These are phyloP conservation scores for Phymatocera aterrima DNA, from an alignment of 2,888 invertebrate genomes.

Conservation along the genomic window DNA sequence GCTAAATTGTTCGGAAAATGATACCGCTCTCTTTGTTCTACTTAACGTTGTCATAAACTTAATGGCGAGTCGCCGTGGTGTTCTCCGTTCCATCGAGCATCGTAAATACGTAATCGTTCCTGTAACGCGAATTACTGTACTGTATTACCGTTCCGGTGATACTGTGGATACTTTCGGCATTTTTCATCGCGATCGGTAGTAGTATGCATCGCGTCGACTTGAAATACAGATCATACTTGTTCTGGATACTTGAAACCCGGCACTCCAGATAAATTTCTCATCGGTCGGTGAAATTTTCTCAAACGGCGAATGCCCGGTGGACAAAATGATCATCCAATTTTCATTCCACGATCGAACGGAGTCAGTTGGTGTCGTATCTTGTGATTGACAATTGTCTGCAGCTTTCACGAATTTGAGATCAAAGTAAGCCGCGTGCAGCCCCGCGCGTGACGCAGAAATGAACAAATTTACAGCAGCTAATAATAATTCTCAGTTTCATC, in stretches of 20 bases:
- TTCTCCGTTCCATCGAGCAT: slow-evolving; percentile 12
- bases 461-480: slow-evolving; percentile 46
- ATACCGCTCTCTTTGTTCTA: slow-evolving; percentile 60
- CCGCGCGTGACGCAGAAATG: not conserved
- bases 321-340: too few species aligned
- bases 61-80: slow-evolving; percentile 48
- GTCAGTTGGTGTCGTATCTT: too few species aligned
- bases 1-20: slow-evolving; percentile 67
- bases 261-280: too few species aligned
- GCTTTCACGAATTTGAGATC: too few species aligned
- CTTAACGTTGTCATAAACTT: slow-evolving; percentile 64
- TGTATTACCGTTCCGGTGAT: not conserved
- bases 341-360: too few species aligned
- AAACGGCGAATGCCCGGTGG: too few species aligned
- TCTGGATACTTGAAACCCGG: too few species aligned
- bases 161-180: slow-evolving; percentile 3
- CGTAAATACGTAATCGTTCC: slow-evolving; percentile 5
- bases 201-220: too few species aligned
- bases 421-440: not conserved
- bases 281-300: too few species aligned
- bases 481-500: slow-evolving; percentile 55
- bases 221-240: too few species aligned
- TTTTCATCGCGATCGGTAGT: not conserved
- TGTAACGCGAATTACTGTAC: slow-evolving; percentile 19
- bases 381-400: too few species aligned